Evolutionary conservation across 2,113 vertebrate genomes (phyloP), one percentile per base, ranked within the genome.

Genomic region (Sinocyclocheilus rhinocerous): DNA sequence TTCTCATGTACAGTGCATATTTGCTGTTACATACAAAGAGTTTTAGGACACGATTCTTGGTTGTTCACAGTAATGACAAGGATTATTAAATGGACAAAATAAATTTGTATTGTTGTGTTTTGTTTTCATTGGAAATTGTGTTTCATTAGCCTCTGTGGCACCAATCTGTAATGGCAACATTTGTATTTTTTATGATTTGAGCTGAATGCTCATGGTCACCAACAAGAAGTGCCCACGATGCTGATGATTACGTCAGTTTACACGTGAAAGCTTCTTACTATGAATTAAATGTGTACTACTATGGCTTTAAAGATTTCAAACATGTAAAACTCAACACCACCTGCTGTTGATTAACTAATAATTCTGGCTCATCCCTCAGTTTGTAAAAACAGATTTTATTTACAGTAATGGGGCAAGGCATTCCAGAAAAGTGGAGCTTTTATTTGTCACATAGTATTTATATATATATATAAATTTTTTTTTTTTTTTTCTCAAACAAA

Each of bases 21-120:
- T 83, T 85, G 87, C 91, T 87, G 86, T 89, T 91, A 89, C 92
- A 90, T 90, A 92, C 91, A 91, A 88, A 90, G 89, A 92, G 88
- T 90, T 88, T 89, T 88, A 90, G 85, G 90, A 90, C 76, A 86
- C 82, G 89, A 91, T 93, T 91, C 82, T 93, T 92, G 92, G 88
- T 91, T 89, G 76, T 89, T 91, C 89, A 92, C 89, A 92, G 79
- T 92, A 88, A 87, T 88, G 86, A 89, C 90, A 90, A 92, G 93
- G 59, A 59, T 93, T 88, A 90, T 94, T 95, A 94, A 94, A 81
- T 86, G 84, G n/a, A 82, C 89, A 48, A 91, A 93, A 91, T 22
- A 48, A 86, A 15, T n/a, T 69, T 48, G 85, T 50, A 85, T 11
- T 88, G 48, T 15, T 88, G 48, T 59, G 29, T 16, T 57, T 48